These are phyloP conservation scores for Eupithecia subumbrata DNA, from an alignment of 2,888 invertebrate species.

Conservation along the genomic window DNA sequence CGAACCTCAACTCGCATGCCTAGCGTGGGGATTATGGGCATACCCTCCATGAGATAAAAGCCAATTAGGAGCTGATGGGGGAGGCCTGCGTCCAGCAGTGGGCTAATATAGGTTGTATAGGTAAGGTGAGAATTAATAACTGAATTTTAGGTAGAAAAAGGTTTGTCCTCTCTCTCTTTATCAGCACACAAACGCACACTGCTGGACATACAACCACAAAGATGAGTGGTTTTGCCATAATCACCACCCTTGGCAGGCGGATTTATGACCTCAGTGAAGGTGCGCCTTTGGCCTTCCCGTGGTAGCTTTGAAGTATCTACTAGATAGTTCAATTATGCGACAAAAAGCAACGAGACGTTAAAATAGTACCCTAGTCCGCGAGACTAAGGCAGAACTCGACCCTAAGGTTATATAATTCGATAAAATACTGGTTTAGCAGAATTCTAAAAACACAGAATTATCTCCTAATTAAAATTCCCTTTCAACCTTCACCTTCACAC, in stretches of 20 bases:
- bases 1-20: too few species aligned
- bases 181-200: not conserved
- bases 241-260: too few species aligned
- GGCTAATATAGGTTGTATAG: too few species aligned
- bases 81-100: too few species aligned
- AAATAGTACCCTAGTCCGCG: too few species aligned
- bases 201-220: not conserved
- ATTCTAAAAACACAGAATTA: too few species aligned
- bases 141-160: not conserved
- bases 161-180: not conserved
- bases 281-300: too few species aligned
- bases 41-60: too few species aligned
- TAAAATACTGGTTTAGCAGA: not conserved
- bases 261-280: not conserved
- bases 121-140: not conserved
- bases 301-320: not conserved
- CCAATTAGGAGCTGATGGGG: too few species aligned
- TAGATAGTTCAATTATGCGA: not conserved
- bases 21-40: too few species aligned
- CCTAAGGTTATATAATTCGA: not conserved
- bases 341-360: not conserved
- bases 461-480: not conserved
- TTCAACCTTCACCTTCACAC: constrained; percentile 5
- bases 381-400: too few species aligned
- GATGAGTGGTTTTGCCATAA: not conserved